Percentiles rank a stretch among this genome's conserved stretches.
phyloP scores from a whole-genome alignment of 2,797 vertebrate species.

The Eulemur albifrons region DNA sequence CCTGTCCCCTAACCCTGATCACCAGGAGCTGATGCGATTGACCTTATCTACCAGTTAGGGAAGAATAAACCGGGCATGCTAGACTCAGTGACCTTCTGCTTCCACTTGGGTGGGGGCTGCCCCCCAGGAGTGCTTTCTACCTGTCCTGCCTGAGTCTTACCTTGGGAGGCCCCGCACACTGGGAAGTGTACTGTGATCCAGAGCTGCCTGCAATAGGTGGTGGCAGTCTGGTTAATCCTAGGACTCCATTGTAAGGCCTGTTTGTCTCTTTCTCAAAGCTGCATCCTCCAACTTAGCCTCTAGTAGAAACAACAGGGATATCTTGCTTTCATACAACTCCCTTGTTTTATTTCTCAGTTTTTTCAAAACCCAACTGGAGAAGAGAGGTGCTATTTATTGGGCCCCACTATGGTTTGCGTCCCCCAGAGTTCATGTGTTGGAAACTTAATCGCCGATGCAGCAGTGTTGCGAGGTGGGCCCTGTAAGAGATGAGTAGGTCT shows the following conservation, averaged over 20 bases:
- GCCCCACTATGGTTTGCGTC: background rate
- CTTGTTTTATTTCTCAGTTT: background rate
- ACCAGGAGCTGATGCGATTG: background rate
- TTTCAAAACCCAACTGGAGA: background rate
- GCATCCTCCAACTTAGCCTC: background rate
- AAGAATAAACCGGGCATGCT: background rate
- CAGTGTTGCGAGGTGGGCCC: background rate
- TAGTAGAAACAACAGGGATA: background rate
- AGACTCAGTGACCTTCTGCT: background rate
- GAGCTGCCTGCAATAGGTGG: background rate
- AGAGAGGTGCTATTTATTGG: background rate
- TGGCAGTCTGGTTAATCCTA: background rate
- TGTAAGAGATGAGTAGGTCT: background rate
- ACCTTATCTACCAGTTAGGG: background rate
- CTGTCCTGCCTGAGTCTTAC: background rate
- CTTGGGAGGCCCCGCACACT: background rate
- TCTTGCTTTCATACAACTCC: background rate
- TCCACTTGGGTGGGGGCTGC: background rate
- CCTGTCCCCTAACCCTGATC: background rate
- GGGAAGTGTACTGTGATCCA: background rate
- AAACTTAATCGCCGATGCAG: background rate
- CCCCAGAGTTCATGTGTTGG: background rate
- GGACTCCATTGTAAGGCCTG: background rate
- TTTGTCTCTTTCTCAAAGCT: background rate
- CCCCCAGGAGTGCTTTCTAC: background rate